Base-by-base conservation (phyloP, 2,113 vertebrate genomes). In the Stegastes partitus region DNA sequence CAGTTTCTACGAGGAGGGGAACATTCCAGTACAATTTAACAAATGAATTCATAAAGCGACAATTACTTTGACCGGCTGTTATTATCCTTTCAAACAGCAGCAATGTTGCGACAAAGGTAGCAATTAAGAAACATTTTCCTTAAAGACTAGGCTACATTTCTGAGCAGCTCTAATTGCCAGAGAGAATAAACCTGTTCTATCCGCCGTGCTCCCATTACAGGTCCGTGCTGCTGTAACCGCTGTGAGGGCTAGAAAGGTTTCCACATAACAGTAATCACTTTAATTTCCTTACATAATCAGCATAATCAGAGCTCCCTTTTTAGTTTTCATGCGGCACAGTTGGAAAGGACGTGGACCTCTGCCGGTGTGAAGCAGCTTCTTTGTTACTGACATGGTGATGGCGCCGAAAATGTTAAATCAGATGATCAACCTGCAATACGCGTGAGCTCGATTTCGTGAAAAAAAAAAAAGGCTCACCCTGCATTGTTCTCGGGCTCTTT, bases 41-140 rank as follows among this genome's bases (percentile, higher is more conserved):
- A 88, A 85, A 89, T 82, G 82, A 88, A 86, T 87, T 89, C 79
- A 79, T 69, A 70, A 71, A 73, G 85, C 67, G 84, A 89, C 84
- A 87, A 90, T 88, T 89, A 74, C 75, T 83, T 74, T 90, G 83
- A 86, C 81, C 23, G 45, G 77, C 78, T 85, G 77, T 90, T 84
- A 93, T 93, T 90, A 90, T 91, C 90, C 69, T 55, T 90, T 93
- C 91, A 89, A 88, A 82, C 62, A 45, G 75, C 62, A 66, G 80
- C 77, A 80, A 83, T 80, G 86, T 88, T 78, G 63, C 62, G 44
- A 90, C 83, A 89, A 90, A 86, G 85, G 89, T 89, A 74, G 84
- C 88, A 90, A 92, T 91, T 92, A 89, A 68, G 77, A 68, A 87
- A 66, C 81, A 47, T 74, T 87, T 85, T 85, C 56, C 82, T 76